These are phyloP conservation scores for Varanus komodoensis DNA, from an alignment of 2,113 vertebrate genomes.

Conservation along the genomic window DNA sequence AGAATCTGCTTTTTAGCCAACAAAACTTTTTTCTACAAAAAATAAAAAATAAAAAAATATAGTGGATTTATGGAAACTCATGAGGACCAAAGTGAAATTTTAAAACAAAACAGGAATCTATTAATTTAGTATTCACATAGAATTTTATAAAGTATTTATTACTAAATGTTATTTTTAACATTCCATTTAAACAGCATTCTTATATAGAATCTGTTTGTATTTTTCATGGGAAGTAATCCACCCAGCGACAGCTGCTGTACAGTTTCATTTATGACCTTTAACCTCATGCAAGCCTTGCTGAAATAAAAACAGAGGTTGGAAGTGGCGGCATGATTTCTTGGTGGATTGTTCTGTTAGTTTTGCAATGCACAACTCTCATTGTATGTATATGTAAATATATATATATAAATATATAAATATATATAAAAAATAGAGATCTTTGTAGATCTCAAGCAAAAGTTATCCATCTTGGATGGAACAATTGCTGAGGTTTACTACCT, in stretches of 20 bases:
- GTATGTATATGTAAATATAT: slow-evolving; percentile 64
- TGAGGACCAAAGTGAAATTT: slow-evolving; percentile 85
- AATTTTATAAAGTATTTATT: slow-evolving; percentile 89
- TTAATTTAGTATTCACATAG: slow-evolving; percentile 83
- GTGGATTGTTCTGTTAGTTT: slow-evolving; percentile 65
- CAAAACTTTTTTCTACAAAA: slow-evolving; percentile 74
- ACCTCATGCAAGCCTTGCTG: background rate
- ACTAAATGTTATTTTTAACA: slow-evolving; percentile 87
- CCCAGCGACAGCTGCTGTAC: background rate
- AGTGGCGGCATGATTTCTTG: background rate
- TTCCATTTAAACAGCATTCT: slow-evolving; percentile 87
- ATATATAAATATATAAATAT: slow-evolving; percentile 27
- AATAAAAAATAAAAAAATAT: slow-evolving; percentile 71
- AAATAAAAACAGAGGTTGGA: background rate
- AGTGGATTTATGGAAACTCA: slow-evolving; percentile 80
- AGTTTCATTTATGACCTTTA: slow-evolving; percentile 1
- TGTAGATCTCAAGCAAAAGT: slow-evolving; percentile 72
- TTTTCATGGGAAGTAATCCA: slow-evolving; percentile 53
- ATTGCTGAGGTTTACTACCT: slow-evolving; percentile 71
- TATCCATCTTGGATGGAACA: slow-evolving; percentile 74
- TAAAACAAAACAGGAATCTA: slow-evolving; percentile 83
- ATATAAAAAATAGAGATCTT: slow-evolving; percentile 57
- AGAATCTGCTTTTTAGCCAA: slow-evolving; percentile 66
- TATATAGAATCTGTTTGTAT: slow-evolving; percentile 74
- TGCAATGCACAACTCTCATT: slow-evolving; percentile 75